Evolutionary conservation across 2,113 vertebrate genomes (phyloP), one percentile per base, ranked within the genome.

Genomic region (Prunella fulvescens): DNA sequence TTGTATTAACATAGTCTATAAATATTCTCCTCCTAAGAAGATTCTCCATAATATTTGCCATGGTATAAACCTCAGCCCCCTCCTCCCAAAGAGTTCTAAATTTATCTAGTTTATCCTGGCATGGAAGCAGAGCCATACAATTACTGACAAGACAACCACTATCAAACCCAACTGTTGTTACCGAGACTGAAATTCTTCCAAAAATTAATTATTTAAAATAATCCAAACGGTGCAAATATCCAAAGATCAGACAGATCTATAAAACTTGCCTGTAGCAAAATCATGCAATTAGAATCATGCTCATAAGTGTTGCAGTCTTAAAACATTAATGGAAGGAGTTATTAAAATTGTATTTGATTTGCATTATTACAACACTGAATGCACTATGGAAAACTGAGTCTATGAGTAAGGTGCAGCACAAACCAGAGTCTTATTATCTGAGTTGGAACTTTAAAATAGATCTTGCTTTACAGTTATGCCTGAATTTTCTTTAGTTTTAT

Each of bases 341-440:
- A 97, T 98, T 97, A 90, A 98, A 98, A 97, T 97, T 95, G 28
- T 97, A 96, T 97, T 98, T 98, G 97, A 97, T 97, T 98, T 97
- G 93, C 96, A 97, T 98, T 97, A 97, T 97, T 94, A 93, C 92
- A 74, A 90, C 80, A 89, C 79, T 74, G 94, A 96, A 95, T 77
- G 86, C 80, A 67, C 86, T 87, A 14, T 70, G 84, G 93, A 93
- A 42, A 88, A 81, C 93, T 77, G 88, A 81, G 39, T 69, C 90
- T 51, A 39, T 73, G 28, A 69, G 57, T 31, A 64, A 91, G 54
- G 70, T 69, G 51, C 65, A 60, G 92, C 71, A 77, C 74, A 87
- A 72, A 72, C 56, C 61, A n/a, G 57, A 28, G 50, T 86, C 71
- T 70, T 76, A 61, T 91, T 79, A 62, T 65, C 65, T 81, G 51